Evolutionary conservation across 2,888 invertebrate species (phyloP).

Genomic region (Iphiclides podalirius): DNA sequence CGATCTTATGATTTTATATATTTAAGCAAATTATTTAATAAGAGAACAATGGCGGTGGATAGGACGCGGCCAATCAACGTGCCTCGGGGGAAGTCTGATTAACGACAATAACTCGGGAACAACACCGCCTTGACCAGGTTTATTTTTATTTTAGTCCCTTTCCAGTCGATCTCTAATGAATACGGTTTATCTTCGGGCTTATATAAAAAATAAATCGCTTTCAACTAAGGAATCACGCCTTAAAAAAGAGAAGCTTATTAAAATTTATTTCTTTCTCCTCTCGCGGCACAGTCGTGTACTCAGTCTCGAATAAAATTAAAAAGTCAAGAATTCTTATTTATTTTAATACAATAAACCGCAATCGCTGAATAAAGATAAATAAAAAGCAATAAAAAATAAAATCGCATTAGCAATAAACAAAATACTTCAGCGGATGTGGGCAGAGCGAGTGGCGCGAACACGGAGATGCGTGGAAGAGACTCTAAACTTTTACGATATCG

Average conservation of each 20-base stretch:
- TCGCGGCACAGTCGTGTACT: slow-evolving; percentile 77
- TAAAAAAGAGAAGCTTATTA: slow-evolving; percentile 80
- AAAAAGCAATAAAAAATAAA: slow-evolving; percentile 80
- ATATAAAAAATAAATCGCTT: slow-evolving; percentile 80
- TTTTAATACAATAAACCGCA: slow-evolving; percentile 81
- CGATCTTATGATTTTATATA: slow-evolving; percentile 35
- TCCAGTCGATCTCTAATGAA: slow-evolving; percentile 79
- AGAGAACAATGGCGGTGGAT: slow-evolving; percentile 53
- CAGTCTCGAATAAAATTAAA: slow-evolving; percentile 78
- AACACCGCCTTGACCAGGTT: slow-evolving; percentile 71
- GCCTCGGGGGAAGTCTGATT: slow-evolving; percentile 65
- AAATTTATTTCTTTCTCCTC: slow-evolving; percentile 79
- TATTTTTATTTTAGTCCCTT: slow-evolving; percentile 76
- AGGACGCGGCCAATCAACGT: slow-evolving; percentile 60
- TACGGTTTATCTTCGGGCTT: slow-evolving; percentile 78
- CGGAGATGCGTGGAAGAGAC: slow-evolving; percentile 52
- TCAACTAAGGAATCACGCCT: slow-evolving; percentile 80
- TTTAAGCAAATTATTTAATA: slow-evolving; percentile 58
- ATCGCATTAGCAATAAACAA: slow-evolving; percentile 81
- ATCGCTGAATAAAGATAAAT: slow-evolving; percentile 81
- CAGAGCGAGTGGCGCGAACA: slow-evolving; percentile 65
- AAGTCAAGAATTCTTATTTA: slow-evolving; percentile 80
- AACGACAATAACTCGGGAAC: slow-evolving; percentile 75
- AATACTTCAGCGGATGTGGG: slow-evolving; percentile 80
- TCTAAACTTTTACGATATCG: slow-evolving; percentile 19